These are phyloP conservation scores for Stratiolaelaps scimitus DNA, from an alignment of 1,140 invertebrate genomes.

Conservation along the genomic window DNA sequence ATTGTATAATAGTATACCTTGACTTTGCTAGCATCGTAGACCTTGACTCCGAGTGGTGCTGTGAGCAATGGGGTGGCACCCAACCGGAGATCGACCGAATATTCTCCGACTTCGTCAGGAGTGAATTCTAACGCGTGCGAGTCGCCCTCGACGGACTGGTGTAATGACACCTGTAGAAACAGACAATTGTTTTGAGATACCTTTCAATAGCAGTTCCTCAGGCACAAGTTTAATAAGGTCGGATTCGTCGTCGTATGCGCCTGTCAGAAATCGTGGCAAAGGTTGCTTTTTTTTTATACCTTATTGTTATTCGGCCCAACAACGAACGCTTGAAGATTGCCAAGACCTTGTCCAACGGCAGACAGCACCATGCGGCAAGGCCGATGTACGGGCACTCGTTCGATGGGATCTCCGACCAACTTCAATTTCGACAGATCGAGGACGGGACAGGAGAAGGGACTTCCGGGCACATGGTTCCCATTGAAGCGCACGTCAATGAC, in stretches of 20 bases:
- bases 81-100: slow-evolving; percentile 76
- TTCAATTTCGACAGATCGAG: slow-evolving; percentile 59
- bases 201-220: too few species aligned
- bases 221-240: too few species aligned
- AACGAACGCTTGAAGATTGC: slow-evolving; percentile 1
- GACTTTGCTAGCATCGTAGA: slow-evolving; percentile 81
- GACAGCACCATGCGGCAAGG: slow-evolving; percentile 71
- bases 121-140: background rate
- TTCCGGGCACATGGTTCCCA: slow-evolving; percentile 74
- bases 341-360: slow-evolving; percentile 42
- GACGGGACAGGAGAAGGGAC: slow-evolving; percentile 59
- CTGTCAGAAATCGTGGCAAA: too few species aligned
- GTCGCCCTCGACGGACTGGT: slow-evolving; percentile 36
- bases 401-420: slow-evolving; percentile 63
- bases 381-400: slow-evolving; percentile 76
- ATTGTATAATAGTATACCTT: too few species aligned
- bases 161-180: slow-evolving; percentile 28
- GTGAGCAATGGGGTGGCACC: slow-evolving; percentile 71
- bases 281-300: too few species aligned
- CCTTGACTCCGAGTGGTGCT: slow-evolving; percentile 82
- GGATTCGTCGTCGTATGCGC: too few species aligned
- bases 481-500: slow-evolving; percentile 90
- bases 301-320: slow-evolving; percentile 7
- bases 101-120: slow-evolving; percentile 49
- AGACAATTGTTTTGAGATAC: slow-evolving; percentile 16